phyloP scores from a whole-genome alignment of 2,113 vertebrate genomes.

The Willisornis vidua region DNA sequence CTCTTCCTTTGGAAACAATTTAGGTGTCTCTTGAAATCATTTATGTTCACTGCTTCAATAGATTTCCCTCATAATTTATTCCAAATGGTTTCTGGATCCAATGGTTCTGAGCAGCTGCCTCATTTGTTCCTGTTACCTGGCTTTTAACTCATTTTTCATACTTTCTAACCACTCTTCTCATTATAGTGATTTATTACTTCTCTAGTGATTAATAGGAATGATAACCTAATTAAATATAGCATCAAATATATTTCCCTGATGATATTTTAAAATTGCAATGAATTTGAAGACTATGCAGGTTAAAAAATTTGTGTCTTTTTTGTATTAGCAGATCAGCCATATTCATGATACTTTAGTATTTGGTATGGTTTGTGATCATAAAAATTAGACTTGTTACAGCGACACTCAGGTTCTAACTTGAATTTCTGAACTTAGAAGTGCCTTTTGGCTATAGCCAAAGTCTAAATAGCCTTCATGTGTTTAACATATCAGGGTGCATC shows the following conservation, averaged over 20 bases:
- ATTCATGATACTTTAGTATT: background rate
- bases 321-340: background rate
- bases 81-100: conserved; percentile 50
- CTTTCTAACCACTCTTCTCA: background rate
- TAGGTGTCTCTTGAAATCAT: conserved; percentile 56
- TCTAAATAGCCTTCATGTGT: background rate
- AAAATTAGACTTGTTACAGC: background rate
- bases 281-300: background rate
- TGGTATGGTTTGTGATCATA: background rate
- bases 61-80: conserved; percentile 44
- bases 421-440: background rate
- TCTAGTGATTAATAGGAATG: background rate
- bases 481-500: background rate
- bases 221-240: background rate
- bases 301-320: background rate
- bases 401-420: background rate
- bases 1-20: background rate
- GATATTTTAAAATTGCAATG: background rate
- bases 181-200: background rate
- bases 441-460: background rate
- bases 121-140: background rate
- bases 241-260: background rate
- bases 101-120: background rate
- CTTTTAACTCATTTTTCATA: conserved; percentile 9
- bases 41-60: conserved; percentile 25